phyloP scores from a whole-genome alignment of 2,888 invertebrate species.

The Dilophus febrilis region DNA sequence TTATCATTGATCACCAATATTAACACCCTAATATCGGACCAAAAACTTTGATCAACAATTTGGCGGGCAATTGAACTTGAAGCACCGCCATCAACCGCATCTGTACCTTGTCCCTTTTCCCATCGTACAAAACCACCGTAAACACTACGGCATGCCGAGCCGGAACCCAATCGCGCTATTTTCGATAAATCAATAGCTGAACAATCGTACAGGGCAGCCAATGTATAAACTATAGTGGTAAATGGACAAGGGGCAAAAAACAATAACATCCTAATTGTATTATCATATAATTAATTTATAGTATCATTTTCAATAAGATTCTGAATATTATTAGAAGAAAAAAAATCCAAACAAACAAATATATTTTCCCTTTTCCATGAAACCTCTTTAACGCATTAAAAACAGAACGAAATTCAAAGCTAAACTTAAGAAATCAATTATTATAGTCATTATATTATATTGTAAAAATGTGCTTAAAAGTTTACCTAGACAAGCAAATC shows the following conservation, averaged over 20 bases:
- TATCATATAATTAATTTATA: too few species aligned
- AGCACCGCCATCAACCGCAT: conserved; percentile 41
- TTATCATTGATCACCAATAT: conserved; percentile 75
- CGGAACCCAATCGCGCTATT: conserved; percentile 76
- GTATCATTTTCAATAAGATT: too few species aligned
- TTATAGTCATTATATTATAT: background rate
- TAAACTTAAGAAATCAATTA: too few species aligned
- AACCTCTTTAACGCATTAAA: too few species aligned
- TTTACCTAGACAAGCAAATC: conserved; percentile 76
- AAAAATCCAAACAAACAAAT: too few species aligned
- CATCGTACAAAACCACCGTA: conserved; percentile 92
- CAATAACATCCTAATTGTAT: too few species aligned
- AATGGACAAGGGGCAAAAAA: too few species aligned
- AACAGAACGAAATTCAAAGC: too few species aligned
- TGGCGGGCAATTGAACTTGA: conserved; percentile 60
- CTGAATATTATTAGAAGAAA: too few species aligned
- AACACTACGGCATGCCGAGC: conserved; percentile 91
- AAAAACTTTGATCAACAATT: conserved; percentile 56
- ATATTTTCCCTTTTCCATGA: too few species aligned
- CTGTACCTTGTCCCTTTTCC: conserved; percentile 58
- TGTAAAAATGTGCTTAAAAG: too few species aligned
- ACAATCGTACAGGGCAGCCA: conserved; percentile 59
- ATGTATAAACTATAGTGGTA: conserved; percentile 41
- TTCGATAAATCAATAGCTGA: conserved; percentile 57
- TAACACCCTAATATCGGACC: conserved; percentile 80